Percentiles rank a stretch among this genome's conserved stretches.
Evolutionary conservation across 1,140 invertebrate genomes (phyloP).

Genomic region (Aphelenchoides avenae): DNA sequence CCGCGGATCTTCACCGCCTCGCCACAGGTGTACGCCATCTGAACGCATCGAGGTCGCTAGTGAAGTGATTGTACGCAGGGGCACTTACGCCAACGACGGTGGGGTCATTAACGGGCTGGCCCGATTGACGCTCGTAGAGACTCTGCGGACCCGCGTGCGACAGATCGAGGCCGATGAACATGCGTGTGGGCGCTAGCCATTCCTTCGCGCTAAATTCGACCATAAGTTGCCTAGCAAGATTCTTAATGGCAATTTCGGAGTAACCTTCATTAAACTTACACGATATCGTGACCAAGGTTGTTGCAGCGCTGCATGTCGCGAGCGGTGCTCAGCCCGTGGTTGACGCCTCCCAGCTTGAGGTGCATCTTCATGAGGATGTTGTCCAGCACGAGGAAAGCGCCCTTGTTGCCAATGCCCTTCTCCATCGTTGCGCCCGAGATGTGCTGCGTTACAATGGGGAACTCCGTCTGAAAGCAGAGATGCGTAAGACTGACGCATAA

Average conservation of each 20-base stretch:
- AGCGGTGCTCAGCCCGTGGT: constrained; percentile 5
- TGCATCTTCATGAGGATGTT: constrained; percentile 15
- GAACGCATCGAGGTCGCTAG: neutral
- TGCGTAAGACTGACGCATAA: no score
- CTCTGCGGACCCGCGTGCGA: constrained; percentile 23
- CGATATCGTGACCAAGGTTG: no score
- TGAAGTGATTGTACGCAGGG: neutral
- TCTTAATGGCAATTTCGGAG: no score
- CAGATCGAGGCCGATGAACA: constrained; percentile 20
- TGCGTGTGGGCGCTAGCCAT: constrained; percentile 2
- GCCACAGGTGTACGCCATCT: constrained; percentile 15
- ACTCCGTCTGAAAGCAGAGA: no score
- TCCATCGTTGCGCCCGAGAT: neutral
- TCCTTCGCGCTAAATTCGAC: constrained; percentile 6
- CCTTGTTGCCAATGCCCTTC: constrained; percentile 8
- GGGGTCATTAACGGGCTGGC: constrained; percentile 4
- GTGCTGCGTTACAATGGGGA: constrained; percentile 11
- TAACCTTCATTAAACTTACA: no score
- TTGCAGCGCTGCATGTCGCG: neutral
- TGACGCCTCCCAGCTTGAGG: constrained; percentile 15
- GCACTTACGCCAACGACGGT: constrained; percentile 32
- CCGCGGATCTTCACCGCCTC: constrained; percentile 2
- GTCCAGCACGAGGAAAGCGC: constrained; percentile 7
- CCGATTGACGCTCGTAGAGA: constrained; percentile 23
- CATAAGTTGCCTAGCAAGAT: no score